Evolutionary conservation across 2,797 vertebrate genomes (phyloP).

Genomic region (Esox lucius): DNA sequence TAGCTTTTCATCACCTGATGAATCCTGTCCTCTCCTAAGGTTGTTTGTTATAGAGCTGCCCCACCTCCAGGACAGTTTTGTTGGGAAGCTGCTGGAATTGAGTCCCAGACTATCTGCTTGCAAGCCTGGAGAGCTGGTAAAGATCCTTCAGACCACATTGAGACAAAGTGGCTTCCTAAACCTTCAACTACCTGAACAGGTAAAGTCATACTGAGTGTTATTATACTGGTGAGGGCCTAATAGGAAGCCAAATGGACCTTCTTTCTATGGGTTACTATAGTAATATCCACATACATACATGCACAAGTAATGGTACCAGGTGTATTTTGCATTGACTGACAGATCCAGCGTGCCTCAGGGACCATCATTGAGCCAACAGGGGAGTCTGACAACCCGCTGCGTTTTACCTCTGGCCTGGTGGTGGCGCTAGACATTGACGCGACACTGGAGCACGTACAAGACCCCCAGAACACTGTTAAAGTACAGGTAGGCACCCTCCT

Average conservation of each 20-base stretch:
- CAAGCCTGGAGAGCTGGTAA: slow-evolving; percentile 89
- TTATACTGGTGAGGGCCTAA: no score
- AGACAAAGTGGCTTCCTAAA: slow-evolving; percentile 88
- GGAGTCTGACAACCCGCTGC: slow-evolving; percentile 93
- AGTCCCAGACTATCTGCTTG: slow-evolving; percentile 90
- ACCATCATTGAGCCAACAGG: slow-evolving; percentile 93
- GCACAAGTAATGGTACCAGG: not conserved
- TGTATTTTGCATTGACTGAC: not conserved
- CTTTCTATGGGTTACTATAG: no score
- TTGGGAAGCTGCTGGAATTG: slow-evolving; percentile 89
- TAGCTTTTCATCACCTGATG: not conserved
- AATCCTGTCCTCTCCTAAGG: slow-evolving; percentile 1
- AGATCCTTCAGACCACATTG: slow-evolving; percentile 90
- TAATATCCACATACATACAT: not conserved
- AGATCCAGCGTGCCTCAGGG: slow-evolving; percentile 90
- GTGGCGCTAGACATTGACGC: slow-evolving; percentile 93
- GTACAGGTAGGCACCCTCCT: slow-evolving; percentile 81
- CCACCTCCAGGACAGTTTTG: slow-evolving; percentile 92
- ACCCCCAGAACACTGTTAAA: slow-evolving; percentile 89
- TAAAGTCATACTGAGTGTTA: slow-evolving; percentile 39
- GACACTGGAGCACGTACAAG: slow-evolving; percentile 89
- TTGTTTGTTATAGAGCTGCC: slow-evolving; percentile 79
- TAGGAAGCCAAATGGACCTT: no score
- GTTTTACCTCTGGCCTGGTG: slow-evolving; percentile 91
- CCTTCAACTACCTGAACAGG: slow-evolving; percentile 88